Evolutionary conservation across 2,113 vertebrate genomes (phyloP), one percentile per base, ranked within the genome.

Genomic region (Uropsilus gracilis): DNA sequence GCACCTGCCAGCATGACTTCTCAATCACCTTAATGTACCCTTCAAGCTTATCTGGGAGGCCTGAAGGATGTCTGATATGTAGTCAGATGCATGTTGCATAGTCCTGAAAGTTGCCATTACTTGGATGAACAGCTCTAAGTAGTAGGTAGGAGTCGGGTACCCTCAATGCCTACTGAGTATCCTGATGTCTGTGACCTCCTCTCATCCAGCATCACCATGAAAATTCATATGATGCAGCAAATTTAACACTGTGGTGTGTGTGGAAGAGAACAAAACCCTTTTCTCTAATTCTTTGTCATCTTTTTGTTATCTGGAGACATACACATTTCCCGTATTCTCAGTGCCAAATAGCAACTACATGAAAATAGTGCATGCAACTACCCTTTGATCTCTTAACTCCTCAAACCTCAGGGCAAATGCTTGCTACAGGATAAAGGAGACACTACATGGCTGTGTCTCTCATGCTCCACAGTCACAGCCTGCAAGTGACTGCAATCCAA

Each of bases 121-220:
- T 77, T 16, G n/a, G 12, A 24, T 84, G 17, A 94, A 10, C 20
- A 86, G n/a, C 3, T n/a, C 34, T 89, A 12, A 86, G 17, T n/a
- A 50, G 10, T 46, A 26, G 71, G 34, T 39, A 1, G 8, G n/a
- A 2, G 0, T 2, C 17, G 76, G 3, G 1, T 5, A 66, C 32
- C 44, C 3, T 57, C 55, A 48, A 0, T 73, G n/a, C 66, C 32
- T 3, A 16, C 20, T n/a, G 8, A 55, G 46, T 12, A n/a, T 73
- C 4, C n/a, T 91, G 22, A 30, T 84, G 24, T 82, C 4, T 44
- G 5, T 55, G n/a, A 26, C 44, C 42, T 34, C 83, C 73, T 86
- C 66, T n/a, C 0, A 24, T 3, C 63, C 34, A 85, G n/a, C 64
- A 39, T 68, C 75, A 75, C 16, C 16, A 4, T 50, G 48, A 42